Evolutionary conservation across 2,113 vertebrate genomes (phyloP).

Genomic region (Fulica atra): DNA sequence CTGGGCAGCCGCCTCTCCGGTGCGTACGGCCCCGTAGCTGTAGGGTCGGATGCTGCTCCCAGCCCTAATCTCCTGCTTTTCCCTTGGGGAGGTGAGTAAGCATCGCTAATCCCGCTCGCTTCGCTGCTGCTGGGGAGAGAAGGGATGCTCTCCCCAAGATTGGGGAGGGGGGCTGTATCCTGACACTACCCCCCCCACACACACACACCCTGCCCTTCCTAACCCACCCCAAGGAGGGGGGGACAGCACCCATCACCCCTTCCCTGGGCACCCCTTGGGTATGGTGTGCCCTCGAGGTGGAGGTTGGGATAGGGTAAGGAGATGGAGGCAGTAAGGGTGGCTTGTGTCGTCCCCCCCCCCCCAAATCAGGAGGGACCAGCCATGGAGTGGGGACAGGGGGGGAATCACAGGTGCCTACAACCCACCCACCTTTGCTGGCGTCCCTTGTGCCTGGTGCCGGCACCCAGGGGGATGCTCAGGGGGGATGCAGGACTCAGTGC

Average conservation of each 20-base stretch:
- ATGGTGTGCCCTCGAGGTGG: accelerated
- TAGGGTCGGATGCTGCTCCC: neutral
- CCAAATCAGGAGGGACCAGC: neutral
- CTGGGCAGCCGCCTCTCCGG: slow-evolving; percentile 8
- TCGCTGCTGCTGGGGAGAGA: accelerated
- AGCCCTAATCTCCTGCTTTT: neutral
- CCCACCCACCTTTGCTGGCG: neutral
- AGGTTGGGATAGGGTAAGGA: neutral
- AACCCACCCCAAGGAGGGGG: accelerated
- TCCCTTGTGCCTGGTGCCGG: neutral
- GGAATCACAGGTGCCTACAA: neutral
- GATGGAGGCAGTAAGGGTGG: neutral
- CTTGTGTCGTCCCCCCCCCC: too few species aligned
- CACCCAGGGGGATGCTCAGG: accelerated
- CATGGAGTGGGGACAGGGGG: neutral
- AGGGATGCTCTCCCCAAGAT: neutral
- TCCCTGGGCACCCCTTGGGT: accelerated
- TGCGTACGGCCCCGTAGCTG: neutral
- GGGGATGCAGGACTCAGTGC: accelerated
- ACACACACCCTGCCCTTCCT: neutral
- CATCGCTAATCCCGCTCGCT: neutral
- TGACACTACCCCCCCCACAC: too few species aligned
- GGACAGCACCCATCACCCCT: accelerated
- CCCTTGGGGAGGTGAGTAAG: neutral
- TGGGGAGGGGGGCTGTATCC: neutral